Evolutionary conservation across 2,113 vertebrate species (phyloP).

Genomic region (Ageneiosus marmoratus): DNA sequence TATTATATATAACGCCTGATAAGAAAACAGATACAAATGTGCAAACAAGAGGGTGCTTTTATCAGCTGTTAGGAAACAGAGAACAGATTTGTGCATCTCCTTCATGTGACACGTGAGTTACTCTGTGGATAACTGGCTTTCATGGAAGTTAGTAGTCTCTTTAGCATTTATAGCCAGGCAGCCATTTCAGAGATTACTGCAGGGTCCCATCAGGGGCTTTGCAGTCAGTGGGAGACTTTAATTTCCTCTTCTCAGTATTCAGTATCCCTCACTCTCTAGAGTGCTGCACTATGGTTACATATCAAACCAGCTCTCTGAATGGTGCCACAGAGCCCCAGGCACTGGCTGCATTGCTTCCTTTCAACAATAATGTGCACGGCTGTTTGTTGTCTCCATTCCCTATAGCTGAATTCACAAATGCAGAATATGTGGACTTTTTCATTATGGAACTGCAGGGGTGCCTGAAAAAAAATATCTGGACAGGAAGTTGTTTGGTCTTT

Average conservation of each 20-base stretch:
- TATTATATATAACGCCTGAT: slow-evolving; percentile 53
- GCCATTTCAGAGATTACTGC: slow-evolving; percentile 32
- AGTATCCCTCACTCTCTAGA: slow-evolving; percentile 36
- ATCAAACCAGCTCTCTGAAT: slow-evolving; percentile 45
- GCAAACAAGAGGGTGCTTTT: slow-evolving; percentile 47
- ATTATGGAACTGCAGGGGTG: slow-evolving; percentile 1
- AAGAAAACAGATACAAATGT: slow-evolving; percentile 51
- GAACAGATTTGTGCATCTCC: slow-evolving; percentile 38
- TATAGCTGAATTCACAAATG: slow-evolving; percentile 24
- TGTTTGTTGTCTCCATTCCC: slow-evolving; percentile 34
- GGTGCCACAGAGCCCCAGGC: slow-evolving; percentile 37
- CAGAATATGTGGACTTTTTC: slow-evolving; percentile 2
- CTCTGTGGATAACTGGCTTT: slow-evolving; percentile 34
- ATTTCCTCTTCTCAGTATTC: slow-evolving; percentile 41
- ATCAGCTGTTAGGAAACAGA: slow-evolving; percentile 51
- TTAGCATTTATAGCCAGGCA: slow-evolving; percentile 39
- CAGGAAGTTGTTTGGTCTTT: slow-evolving; percentile 20
- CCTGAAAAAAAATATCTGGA: slow-evolving; percentile 19
- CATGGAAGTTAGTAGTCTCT: slow-evolving; percentile 39
- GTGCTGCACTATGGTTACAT: slow-evolving; percentile 45
- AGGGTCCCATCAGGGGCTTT: slow-evolving; percentile 30
- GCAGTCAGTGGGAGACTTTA: slow-evolving; percentile 44
- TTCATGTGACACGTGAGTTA: slow-evolving; percentile 14
- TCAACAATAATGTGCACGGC: slow-evolving; percentile 2
- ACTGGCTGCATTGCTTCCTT: slow-evolving; percentile 11